A percentile compares a stretch with the other conserved stretches of the same genome.
These are phyloP conservation scores for Alosa sapidissima DNA, from an alignment of 2,797 vertebrate genomes.

Conservation along the genomic window DNA sequence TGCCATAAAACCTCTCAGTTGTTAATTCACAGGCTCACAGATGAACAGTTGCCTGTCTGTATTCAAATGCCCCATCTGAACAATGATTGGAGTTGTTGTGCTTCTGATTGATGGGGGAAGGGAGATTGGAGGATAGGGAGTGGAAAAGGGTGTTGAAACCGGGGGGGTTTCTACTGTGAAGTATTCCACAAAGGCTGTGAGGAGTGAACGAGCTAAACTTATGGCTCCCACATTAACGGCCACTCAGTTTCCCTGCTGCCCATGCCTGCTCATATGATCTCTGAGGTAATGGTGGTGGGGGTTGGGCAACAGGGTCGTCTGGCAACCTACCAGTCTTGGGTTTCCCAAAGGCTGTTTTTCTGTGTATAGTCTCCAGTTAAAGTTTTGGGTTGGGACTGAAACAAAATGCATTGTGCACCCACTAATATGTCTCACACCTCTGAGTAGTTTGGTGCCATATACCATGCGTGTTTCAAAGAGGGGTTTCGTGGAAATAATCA, in stretches of 20 bases:
- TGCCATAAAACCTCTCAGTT: constrained; percentile 11
- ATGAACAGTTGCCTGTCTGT: neutral
- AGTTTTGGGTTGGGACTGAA: neutral
- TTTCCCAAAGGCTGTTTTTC: neutral
- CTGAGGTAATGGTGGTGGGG: neutral
- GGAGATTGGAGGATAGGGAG: neutral
- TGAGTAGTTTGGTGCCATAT: neutral
- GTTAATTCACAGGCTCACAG: constrained; percentile 2
- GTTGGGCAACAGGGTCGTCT: neutral
- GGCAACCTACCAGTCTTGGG: neutral
- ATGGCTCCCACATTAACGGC: neutral
- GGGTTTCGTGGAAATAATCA: neutral
- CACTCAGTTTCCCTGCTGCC: neutral
- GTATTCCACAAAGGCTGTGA: neutral
- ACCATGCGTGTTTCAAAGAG: neutral
- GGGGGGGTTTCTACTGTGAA: neutral
- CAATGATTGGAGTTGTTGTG: constrained; percentile 32
- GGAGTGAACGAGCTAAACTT: neutral
- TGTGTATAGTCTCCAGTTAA: neutral
- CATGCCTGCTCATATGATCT: neutral
- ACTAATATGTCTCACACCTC: neutral
- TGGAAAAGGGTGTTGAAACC: neutral
- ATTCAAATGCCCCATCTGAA: constrained; percentile 18
- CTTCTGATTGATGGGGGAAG: neutral
- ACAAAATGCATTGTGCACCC: neutral